These are phyloP conservation scores for Caloenas nicobarica DNA, from an alignment of 2,113 vertebrate genomes.

Conservation along the genomic window DNA sequence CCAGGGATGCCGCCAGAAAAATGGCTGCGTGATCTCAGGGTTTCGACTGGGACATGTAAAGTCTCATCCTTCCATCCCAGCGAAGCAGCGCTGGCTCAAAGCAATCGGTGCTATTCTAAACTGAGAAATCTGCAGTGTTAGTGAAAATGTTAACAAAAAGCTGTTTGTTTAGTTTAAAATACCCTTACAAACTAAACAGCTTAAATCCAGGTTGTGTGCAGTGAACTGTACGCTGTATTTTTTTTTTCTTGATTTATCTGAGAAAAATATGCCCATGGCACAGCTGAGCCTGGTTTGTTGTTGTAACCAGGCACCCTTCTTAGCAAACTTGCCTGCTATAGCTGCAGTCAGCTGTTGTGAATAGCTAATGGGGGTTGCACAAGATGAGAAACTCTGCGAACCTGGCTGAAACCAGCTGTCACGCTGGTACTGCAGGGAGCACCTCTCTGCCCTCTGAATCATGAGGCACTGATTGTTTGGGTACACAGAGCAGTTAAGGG, in stretches of 20 bases:
- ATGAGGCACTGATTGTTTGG: not conserved
- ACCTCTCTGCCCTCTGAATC: not conserved
- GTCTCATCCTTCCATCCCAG: not conserved
- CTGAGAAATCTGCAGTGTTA: not conserved
- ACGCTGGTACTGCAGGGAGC: not conserved
- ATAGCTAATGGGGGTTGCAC: not conserved
- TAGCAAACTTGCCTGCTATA: not conserved
- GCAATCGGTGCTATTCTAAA: not conserved
- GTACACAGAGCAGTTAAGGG: not conserved
- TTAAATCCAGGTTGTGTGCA: conserved; percentile 9
- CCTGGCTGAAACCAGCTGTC: not conserved
- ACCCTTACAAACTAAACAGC: conserved; percentile 3
- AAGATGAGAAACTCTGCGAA: not conserved
- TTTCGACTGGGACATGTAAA: not conserved
- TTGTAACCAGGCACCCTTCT: not conserved
- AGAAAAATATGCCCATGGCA: not conserved
- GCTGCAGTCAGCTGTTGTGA: not conserved
- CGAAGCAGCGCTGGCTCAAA: not conserved
- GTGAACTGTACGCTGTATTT: not conserved
- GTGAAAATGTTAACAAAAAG: conserved; percentile 42
- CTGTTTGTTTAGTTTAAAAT: conserved; percentile 40
- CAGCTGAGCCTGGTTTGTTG: not conserved
- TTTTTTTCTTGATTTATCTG: not conserved
- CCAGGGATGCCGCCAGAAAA: not conserved
- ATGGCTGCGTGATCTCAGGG: not conserved